Conservation (phyloP, 2,888 invertebrate genomes). For the Volucella bombylans region DNA sequence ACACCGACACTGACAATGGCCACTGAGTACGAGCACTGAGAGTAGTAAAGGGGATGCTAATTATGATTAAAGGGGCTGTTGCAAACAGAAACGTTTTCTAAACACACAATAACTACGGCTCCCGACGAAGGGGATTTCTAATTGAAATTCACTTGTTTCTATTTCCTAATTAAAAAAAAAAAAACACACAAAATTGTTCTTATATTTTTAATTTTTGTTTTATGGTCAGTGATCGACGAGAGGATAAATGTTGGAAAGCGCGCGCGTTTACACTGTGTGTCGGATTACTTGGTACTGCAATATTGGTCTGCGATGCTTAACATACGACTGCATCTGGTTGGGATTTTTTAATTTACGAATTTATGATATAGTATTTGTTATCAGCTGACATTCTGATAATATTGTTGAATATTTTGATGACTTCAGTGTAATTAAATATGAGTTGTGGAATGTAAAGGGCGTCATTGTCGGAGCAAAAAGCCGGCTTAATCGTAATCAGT, state of each 20-base stretch:
- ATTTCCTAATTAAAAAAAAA: slow-evolving; percentile 40
- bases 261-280: slow-evolving; percentile 30
- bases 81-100: slow-evolving; percentile 2
- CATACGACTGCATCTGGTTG: slow-evolving; percentile 13
- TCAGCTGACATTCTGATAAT: slow-evolving; percentile 59
- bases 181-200: too few relatives aligned
- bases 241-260: not conserved
- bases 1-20: slow-evolving; percentile 2
- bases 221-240: not conserved
- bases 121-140: slow-evolving; percentile 1
- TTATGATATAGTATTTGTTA: slow-evolving; percentile 47
- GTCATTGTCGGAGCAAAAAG: not conserved
- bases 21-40: too few relatives aligned
- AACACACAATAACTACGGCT: slow-evolving; percentile 2
- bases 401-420: slow-evolving; percentile 39
- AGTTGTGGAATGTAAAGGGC: slow-evolving; percentile 10
- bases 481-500: not conserved
- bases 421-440: slow-evolving; percentile 7
- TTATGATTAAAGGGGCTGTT: slow-evolving; percentile 52
- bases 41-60: slow-evolving; percentile 22
- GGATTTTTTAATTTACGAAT: slow-evolving; percentile 41
- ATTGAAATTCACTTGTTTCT: slow-evolving; percentile 46
- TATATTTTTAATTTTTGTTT: too few relatives aligned
- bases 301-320: not conserved
- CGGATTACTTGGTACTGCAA: slow-evolving; percentile 35